Base-by-base conservation (phyloP, 2,113 vertebrate genomes). In the Tachysurus vachellii region DNA sequence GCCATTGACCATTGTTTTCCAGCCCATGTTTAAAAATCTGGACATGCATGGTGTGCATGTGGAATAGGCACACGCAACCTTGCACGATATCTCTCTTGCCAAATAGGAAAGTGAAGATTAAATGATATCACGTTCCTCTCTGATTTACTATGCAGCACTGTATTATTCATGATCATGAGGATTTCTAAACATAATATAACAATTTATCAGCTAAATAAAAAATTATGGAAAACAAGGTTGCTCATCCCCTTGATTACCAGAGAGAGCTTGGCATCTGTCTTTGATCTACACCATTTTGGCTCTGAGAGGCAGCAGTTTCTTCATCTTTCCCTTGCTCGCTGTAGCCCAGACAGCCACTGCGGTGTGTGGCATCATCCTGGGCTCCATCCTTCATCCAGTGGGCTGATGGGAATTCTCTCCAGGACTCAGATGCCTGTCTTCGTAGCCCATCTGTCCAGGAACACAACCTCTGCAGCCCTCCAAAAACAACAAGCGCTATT, bases 371-470 rank as follows among this genome's bases (percentile, higher is more conserved):
- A 86, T 92, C 90, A 93, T 92, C 90, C 71, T 89, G 92, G 92
- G 93, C 93, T 93, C 92, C 94, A 95, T 95, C 94, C 90, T 92
- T 96, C 94, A 94, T 91, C 92, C 94, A 92, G 93, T 92, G 92
- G 93, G 91, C 91, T 94, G 92, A 94, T 93, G 92, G 94, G 91
- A 92, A 91, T 92, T 92, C 94, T 92, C 94, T 90, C 92, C 93
- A 94, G 88, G 94, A 92, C 93, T 92, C 95, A 91, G 87, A 89
- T 92, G 91, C 90, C 91, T 94, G 92, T 94, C 93, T 96, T 95
- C 94, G 95, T 92, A 93, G 90, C 92, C 95, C 93, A 94, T 96
- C 96, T 96, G 94, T 94, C 94, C 95, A 92, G 92, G 92, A 95
- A 92, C 89, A 91, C 90, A 92, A 88, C 94, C 92, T 90, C 91